phyloP scores from a whole-genome alignment of 2,888 invertebrate species.

The Chrysolina oricalcia region DNA sequence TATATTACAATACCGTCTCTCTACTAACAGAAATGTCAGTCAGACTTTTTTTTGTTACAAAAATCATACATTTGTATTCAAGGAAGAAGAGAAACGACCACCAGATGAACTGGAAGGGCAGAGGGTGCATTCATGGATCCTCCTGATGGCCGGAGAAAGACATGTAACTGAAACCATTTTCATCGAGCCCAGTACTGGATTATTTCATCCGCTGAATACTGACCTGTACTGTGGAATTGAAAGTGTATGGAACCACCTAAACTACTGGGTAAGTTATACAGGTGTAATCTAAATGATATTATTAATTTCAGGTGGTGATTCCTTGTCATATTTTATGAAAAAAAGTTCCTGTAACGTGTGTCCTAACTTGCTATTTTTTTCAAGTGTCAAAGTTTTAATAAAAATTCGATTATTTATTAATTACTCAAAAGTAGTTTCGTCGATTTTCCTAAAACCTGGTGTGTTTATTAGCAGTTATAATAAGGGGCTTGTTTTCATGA shows the following conservation, averaged over 20 bases:
- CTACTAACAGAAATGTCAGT: too few relatives aligned
- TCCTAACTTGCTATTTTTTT: too few relatives aligned
- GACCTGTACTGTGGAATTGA: slow-evolving; percentile 85
- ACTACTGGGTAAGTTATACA: slow-evolving; percentile 83
- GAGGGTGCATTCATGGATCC: slow-evolving; percentile 89
- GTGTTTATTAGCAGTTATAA: too few relatives aligned
- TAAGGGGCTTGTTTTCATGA: too few relatives aligned
- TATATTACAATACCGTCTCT: too few relatives aligned
- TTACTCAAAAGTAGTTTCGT: too few relatives aligned
- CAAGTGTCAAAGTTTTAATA: too few relatives aligned
- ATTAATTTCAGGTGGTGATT: neutral
- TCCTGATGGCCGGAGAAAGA: slow-evolving; percentile 76
- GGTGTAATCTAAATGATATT: too few relatives aligned
- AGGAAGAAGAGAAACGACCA: slow-evolving; percentile 78
- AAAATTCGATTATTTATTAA: too few relatives aligned
- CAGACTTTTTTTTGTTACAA: neutral
- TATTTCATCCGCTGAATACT: slow-evolving; percentile 74
- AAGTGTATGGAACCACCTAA: slow-evolving; percentile 88
- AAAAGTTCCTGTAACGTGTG: too few relatives aligned
- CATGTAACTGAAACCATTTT: slow-evolving; percentile 82
- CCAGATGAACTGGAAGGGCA: slow-evolving; percentile 79
- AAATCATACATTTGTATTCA: neutral
- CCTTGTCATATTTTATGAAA: too few relatives aligned
- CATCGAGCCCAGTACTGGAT: slow-evolving; percentile 89
- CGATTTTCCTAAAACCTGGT: too few relatives aligned